Evolutionary conservation across 2,113 vertebrate species (phyloP).

Genomic region (Rana temporaria): DNA sequence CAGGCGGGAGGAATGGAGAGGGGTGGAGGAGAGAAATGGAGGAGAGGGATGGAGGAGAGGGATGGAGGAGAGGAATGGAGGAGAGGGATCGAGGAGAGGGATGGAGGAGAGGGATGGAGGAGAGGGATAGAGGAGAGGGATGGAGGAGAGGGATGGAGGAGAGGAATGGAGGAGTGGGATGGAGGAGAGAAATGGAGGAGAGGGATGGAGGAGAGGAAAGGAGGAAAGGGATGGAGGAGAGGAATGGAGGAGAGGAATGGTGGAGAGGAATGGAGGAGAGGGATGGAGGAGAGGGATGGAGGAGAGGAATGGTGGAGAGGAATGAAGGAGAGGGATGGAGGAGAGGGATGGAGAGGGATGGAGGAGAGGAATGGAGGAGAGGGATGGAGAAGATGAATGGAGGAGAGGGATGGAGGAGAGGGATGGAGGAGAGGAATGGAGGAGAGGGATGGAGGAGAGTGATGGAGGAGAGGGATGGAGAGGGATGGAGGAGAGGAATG

Average conservation of each 20-base stretch:
- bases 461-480: no score
- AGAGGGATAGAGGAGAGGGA: no score
- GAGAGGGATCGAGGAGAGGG: no score
- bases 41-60: neutral
- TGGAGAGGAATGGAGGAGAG: no score
- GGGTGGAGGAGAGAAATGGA: neutral
- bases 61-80: no score
- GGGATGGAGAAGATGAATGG: no score
- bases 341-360: neutral
- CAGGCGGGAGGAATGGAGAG: no score
- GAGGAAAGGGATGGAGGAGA: neutral
- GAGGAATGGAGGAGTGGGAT: neutral
- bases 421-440: neutral
- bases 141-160: neutral
- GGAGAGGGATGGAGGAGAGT: slow-evolving; percentile 3
- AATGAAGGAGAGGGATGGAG: no score
- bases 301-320: no score
- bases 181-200: slow-evolving; percentile 1
- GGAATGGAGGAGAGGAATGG: slow-evolving; percentile 5
- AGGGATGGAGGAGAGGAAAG: no score
- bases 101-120: slow-evolving; percentile 1
- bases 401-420: neutral
- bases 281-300: slow-evolving; percentile 1
- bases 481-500: neutral
- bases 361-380: slow-evolving; percentile 3